Evolutionary conservation across 2,113 vertebrate species (phyloP).

Genomic region (Canis aureus): DNA sequence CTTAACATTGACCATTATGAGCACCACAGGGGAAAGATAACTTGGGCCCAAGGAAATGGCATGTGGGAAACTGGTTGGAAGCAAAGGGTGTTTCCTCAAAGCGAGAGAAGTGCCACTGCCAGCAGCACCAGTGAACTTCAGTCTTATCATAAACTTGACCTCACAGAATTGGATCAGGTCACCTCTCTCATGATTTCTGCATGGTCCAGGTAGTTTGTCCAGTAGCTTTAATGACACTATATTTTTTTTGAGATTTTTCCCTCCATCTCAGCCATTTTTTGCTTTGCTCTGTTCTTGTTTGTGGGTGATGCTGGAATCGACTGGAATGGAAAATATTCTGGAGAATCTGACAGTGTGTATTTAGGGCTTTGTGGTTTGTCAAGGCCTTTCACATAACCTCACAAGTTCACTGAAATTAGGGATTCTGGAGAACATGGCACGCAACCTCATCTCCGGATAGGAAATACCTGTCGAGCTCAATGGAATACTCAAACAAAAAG

Average conservation of each 20-base stretch:
- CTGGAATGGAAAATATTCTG: background rate
- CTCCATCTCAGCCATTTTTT: background rate
- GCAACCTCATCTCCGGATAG: accelerated
- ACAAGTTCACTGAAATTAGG: background rate
- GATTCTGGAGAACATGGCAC: accelerated
- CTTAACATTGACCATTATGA: constrained; percentile 77
- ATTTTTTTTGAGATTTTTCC: background rate
- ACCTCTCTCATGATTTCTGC: constrained; percentile 73
- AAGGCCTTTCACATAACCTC: background rate
- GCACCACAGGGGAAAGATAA: constrained; percentile 87
- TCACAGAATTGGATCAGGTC: constrained; percentile 45
- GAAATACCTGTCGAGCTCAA: background rate
- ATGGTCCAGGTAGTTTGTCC: constrained; percentile 79
- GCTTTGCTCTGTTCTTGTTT: background rate
- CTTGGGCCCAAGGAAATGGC: background rate
- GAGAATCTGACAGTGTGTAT: background rate
- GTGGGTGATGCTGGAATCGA: background rate
- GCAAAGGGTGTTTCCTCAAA: background rate
- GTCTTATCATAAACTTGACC: constrained; percentile 48
- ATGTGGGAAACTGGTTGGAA: background rate
- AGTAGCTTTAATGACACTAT: background rate
- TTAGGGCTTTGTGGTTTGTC: background rate
- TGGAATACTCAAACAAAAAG: background rate
- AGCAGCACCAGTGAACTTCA: constrained; percentile 34
- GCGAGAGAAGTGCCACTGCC: background rate